Conservation (phyloP, 1,140 invertebrate species). For the Grapholita molesta region DNA sequence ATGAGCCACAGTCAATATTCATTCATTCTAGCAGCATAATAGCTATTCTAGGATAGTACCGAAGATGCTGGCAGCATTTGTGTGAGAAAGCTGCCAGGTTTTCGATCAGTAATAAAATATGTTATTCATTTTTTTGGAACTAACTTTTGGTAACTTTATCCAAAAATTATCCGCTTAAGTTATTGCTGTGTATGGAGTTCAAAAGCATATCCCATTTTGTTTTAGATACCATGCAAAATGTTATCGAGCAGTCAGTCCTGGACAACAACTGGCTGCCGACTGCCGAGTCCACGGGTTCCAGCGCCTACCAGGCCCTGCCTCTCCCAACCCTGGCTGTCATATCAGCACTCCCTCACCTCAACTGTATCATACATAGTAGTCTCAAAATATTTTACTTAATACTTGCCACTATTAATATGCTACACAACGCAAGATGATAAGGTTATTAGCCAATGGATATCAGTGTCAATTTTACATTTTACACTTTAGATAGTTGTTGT, state of each 20-base stretch:
- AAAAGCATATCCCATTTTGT: too few relatives aligned
- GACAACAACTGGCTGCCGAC: conserved; percentile 72
- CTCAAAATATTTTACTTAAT: conserved; percentile 15
- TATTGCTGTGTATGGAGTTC: too few relatives aligned
- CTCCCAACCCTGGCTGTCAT: conserved; percentile 37
- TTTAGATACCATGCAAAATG: conserved; percentile 71
- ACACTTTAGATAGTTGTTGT: conserved; percentile 14
- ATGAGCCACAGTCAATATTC: too few relatives aligned
- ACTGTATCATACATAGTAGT: conserved; percentile 34
- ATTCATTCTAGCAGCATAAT: too few relatives aligned
- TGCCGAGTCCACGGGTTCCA: conserved; percentile 52
- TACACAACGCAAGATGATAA: conserved; percentile 59
- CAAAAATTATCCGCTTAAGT: too few relatives aligned
- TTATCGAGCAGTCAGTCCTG: conserved; percentile 68
- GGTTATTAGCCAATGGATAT: conserved; percentile 29
- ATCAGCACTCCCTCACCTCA: conserved; percentile 40
- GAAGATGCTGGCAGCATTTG: too few relatives aligned
- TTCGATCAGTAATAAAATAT: too few relatives aligned
- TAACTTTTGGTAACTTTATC: too few relatives aligned
- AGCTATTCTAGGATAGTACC: too few relatives aligned
- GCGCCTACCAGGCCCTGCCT: conserved; percentile 34
- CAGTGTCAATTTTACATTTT: conserved; percentile 28
- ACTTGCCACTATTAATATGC: conserved; percentile 27
- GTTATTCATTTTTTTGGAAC: too few relatives aligned
- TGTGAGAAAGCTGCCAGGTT: too few relatives aligned